These are phyloP conservation scores for Cynopterus brachyotis DNA, from an alignment of 2,113 vertebrate genomes.

Conservation along the genomic window DNA sequence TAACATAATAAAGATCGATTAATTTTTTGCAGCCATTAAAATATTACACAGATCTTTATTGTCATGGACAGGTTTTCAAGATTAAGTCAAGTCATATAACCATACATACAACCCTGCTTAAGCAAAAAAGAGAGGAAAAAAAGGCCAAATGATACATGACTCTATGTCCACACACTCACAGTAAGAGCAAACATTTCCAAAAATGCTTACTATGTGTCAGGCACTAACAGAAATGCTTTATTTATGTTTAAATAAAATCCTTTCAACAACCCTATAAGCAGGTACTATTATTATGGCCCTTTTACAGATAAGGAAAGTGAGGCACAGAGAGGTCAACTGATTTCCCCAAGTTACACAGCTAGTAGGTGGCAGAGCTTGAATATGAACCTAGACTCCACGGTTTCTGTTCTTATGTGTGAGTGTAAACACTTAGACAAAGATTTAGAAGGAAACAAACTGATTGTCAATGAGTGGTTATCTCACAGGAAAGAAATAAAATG, in stretches of 20 bases:
- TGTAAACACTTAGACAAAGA: background rate
- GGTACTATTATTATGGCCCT: background rate
- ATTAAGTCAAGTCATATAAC: background rate
- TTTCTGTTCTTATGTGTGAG: background rate
- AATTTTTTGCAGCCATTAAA: background rate
- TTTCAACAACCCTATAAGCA: background rate
- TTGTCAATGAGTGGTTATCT: background rate
- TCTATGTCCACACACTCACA: background rate
- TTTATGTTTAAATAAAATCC: background rate
- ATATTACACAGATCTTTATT: background rate
- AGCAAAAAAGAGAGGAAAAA: background rate
- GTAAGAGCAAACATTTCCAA: background rate
- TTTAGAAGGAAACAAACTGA: background rate
- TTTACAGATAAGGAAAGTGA: background rate
- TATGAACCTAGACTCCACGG: background rate
- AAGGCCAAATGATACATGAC: background rate
- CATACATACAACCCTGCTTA: background rate
- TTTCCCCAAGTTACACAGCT: background rate
- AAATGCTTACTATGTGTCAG: background rate
- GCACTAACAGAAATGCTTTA: background rate
- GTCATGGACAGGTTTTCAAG: background rate
- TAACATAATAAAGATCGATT: background rate
- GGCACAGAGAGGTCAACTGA: background rate
- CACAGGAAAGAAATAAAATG: background rate
- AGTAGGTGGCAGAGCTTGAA: background rate